Conservation (phyloP, 2,797 vertebrate genomes). For the Glossophaga mutica region DNA sequence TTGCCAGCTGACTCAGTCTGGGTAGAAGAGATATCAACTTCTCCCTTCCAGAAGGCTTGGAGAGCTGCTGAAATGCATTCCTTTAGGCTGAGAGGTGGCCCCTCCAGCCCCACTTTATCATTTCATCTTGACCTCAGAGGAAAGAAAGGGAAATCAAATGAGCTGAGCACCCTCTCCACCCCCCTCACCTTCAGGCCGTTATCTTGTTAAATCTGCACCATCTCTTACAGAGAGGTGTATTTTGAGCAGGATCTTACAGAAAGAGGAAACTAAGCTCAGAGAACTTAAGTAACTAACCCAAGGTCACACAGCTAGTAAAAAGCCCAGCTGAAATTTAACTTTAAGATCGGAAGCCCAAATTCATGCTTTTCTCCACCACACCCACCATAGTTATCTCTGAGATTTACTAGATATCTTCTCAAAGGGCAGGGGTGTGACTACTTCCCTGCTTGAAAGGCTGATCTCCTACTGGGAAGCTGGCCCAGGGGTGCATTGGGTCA, state of each 20-base stretch:
- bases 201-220: constrained; percentile 60
- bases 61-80: background rate
- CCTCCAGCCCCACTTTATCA: constrained; percentile 26
- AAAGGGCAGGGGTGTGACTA: background rate
- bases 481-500: background rate
- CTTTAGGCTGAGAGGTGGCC: background rate
- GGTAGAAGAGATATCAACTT: background rate
- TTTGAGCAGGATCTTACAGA: constrained; percentile 18
- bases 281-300: constrained; percentile 40
- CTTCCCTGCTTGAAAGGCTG: background rate
- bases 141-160: constrained; percentile 50
- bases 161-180: background rate
- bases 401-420: background rate
- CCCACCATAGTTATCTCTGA: background rate
- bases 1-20: background rate
- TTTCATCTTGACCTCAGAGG: constrained; percentile 59
- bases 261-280: constrained; percentile 58
- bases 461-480: background rate
- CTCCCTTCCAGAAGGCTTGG: background rate
- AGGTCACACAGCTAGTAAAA: constrained; percentile 21
- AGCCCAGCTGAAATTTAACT: constrained; percentile 22
- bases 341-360: background rate
- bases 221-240: background rate
- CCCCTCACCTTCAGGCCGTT: background rate
- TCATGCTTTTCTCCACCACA: background rate